Base-by-base conservation (phyloP, 2,113 vertebrate species). In the Gymnorhina tibicen region DNA sequence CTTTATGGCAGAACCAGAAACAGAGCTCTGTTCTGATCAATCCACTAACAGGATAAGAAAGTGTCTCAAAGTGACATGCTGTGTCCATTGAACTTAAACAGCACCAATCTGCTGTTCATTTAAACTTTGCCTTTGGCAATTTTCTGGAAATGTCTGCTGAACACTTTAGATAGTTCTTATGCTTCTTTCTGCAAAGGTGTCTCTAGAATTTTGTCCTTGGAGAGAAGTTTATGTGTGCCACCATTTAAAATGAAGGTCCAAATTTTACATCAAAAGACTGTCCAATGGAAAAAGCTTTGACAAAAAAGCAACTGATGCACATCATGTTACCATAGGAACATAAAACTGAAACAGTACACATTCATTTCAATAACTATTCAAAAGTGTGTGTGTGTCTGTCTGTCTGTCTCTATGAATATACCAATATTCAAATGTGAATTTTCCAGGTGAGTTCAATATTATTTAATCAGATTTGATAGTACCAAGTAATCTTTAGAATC, bases 21-120 rank as follows among this genome's bases (percentile, higher is more conserved):
- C 50, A 93, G 66, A 76, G 32, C 49, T 93, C 46, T 83, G 24
- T 79, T 91, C 82, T 96, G 91, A 93, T 91, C 77, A 90, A 46
- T 89, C 67, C 67, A 21, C 41, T 83, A 83, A 85, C 74, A 85
- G 74, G 69, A 69, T 94, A 93, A 95, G 87, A 87, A 94, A 79
- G 62, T 69, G 55, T 49, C 89, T 96, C 67, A 85, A 87, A 93
- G 59, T 80, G 78, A 93, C 91, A 89, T 83, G 55, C 81, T 94
- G 78, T 77, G 74, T 82, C 87, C 87, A 82, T 62, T 94, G 85
- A 96, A 96, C 70, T 93, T 85, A 95, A 94, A 95, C 70, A 85
- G n/a, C 35, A 85, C 42, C 59, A 73, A 59, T 90, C 81, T 80
- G 33, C 58, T 96, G 77, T 90, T 96, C 77, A 85, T 91, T 92